Base-by-base conservation (phyloP, 2,888 invertebrate genomes). In the Himalopsyche anomala region DNA sequence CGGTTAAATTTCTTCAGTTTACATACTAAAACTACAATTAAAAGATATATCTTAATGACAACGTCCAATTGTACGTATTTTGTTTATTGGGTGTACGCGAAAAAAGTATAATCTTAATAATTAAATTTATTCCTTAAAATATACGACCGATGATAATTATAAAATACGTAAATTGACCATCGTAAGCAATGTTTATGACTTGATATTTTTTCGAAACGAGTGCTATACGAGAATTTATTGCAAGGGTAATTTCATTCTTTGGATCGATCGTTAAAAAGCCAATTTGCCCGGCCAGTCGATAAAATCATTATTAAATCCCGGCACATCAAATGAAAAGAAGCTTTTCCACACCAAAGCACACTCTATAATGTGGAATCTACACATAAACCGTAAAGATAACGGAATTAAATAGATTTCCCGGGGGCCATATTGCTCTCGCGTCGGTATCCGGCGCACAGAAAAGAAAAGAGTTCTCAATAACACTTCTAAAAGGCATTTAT, bases 371-470 rank as follows among this genome's bases (percentile, higher is more conserved):
- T n/a, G 80, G 80, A 15, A 36, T 80, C 80, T 38, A 8, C 9
- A 15, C 80, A 17, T 42, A 36, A 36, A 80, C 28, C 40, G n/a
- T 80, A 19, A 80, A 80, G 80, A 40, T 80, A 80, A 80, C 80
- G 80, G 12, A 80, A 80, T 80, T 80, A 80, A 80, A 80, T 80
- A 80, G 80, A 80, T 80, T 80, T 80, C 80, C 80, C 80, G 80
- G 80, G 80, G 42, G 80, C 28, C 80, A 40, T 80, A 80, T 80
- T 42, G 80, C 80, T 80, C 17, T n/a, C 8, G 62, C 28, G 62
- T 62, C 62, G 28, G 1, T 62, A n/a, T 19, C 28, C 19, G 62
- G 19, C 19, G 62, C 28, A 6, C 62, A 62, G 62, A 62, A 62
- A 62, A 62, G 19, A 28, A 62, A 56, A 62, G 62, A 62, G 62